Conservation (phyloP, 2,113 vertebrate species). For the Tenrec ecaudatus region DNA sequence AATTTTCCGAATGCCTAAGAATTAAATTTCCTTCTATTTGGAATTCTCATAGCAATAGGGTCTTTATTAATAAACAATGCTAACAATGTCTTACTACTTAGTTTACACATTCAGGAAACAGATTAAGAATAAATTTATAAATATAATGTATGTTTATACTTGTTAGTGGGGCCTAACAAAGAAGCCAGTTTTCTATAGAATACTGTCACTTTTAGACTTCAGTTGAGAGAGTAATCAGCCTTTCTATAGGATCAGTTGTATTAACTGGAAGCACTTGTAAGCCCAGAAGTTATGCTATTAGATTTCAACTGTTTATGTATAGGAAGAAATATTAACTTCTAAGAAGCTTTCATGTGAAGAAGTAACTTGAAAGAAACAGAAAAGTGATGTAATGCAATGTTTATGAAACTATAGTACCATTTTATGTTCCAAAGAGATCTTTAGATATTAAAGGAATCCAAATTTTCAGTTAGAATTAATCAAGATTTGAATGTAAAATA, state of each 20-base stretch:
- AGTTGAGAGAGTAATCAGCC: not conserved
- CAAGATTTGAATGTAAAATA: not conserved
- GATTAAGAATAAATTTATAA: not conserved
- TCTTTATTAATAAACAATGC: conserved; percentile 6
- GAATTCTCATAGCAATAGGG: no score
- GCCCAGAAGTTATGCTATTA: not conserved
- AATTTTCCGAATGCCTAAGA: not conserved
- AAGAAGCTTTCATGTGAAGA: conserved; percentile 5
- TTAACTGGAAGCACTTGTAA: not conserved
- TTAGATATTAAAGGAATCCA: not conserved
- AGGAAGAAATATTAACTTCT: not conserved
- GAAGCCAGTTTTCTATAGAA: not conserved
- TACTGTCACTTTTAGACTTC: not conserved
- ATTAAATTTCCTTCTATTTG: not conserved
- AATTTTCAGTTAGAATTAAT: conserved; percentile 24
- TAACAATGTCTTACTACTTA: not conserved
- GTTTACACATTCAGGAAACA: not conserved
- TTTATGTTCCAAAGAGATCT: not conserved
- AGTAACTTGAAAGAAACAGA: not conserved
- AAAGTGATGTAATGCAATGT: not conserved
- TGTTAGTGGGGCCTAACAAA: not conserved
- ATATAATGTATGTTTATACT: not conserved
- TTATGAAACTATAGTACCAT: not conserved
- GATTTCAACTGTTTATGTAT: not conserved
- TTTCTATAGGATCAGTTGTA: not conserved